Evolutionary conservation across 2,113 vertebrate species (phyloP).

Genomic region (Osmerus mordax): DNA sequence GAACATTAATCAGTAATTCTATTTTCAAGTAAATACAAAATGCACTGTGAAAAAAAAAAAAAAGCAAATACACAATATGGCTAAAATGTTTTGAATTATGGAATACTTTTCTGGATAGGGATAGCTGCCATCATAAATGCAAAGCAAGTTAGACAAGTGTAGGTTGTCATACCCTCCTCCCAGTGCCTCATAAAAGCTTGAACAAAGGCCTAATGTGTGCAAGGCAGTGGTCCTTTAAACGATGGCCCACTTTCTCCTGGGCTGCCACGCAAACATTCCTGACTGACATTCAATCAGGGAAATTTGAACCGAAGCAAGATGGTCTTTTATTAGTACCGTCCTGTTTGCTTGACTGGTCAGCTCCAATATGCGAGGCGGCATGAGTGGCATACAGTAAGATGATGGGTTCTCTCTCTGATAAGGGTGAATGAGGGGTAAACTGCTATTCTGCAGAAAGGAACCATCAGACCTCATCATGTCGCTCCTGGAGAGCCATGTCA

Average conservation of each 20-base stretch:
- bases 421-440: slow-evolving; percentile 74
- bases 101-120: background rate
- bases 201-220: slow-evolving; percentile 66
- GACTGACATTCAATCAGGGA: slow-evolving; percentile 79
- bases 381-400: slow-evolving; percentile 67
- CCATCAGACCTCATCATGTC: slow-evolving; percentile 74
- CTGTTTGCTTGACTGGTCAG: slow-evolving; percentile 74
- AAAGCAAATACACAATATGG: background rate
- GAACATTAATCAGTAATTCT: too few species aligned
- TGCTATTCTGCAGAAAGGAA: slow-evolving; percentile 74
- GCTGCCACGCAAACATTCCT: slow-evolving; percentile 73
- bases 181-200: slow-evolving; percentile 56
- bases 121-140: slow-evolving; percentile 42
- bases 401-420: slow-evolving; percentile 68
- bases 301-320: slow-evolving; percentile 75
- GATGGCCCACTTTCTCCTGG: slow-evolving; percentile 60
- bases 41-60: background rate
- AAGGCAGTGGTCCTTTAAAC: slow-evolving; percentile 60
- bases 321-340: slow-evolving; percentile 73
- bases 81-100: background rate
- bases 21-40: too few species aligned
- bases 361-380: slow-evolving; percentile 61
- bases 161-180: slow-evolving; percentile 58
- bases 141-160: slow-evolving; percentile 34
- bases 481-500: slow-evolving; percentile 67